Evolutionary conservation across 2,888 invertebrate species (phyloP).

Genomic region (Microctonus brassicae): DNA sequence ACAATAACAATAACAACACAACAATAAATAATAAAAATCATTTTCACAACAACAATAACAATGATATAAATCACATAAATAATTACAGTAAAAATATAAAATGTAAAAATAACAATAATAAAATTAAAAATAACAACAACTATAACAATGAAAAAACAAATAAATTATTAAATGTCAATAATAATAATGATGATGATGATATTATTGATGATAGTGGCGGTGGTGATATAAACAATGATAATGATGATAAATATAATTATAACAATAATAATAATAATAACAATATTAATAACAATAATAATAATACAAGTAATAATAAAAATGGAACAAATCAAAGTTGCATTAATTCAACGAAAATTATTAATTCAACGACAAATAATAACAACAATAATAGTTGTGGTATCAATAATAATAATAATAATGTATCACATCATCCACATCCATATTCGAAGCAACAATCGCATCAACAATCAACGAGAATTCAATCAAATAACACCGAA

Average conservation of each 20-base stretch:
- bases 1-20: slow-evolving; percentile 65
- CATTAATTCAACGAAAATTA: slow-evolving; percentile 2
- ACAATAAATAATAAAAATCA: slow-evolving; percentile 15
- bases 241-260: too few species aligned
- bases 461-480: slow-evolving; percentile 53
- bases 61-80: slow-evolving; percentile 10
- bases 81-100: slow-evolving; percentile 6
- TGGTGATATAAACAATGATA: too few species aligned
- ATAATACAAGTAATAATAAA: slow-evolving; percentile 10
- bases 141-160: not conserved
- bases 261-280: slow-evolving; percentile 59
- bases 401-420: slow-evolving; percentile 57
- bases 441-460: slow-evolving; percentile 64
- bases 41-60: slow-evolving; percentile 20
- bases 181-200: not conserved
- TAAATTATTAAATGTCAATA: not conserved
- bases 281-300: slow-evolving; percentile 50
- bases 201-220: slow-evolving; percentile 20
- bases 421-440: slow-evolving; percentile 58
- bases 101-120: not conserved
- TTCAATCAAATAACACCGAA: slow-evolving; percentile 58
- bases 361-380: slow-evolving; percentile 1
- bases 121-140: not conserved
- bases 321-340: not conserved
- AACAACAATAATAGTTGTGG: slow-evolving; percentile 32